phyloP scores from a whole-genome alignment of 2,888 invertebrate species.

The Baccha elongata region DNA sequence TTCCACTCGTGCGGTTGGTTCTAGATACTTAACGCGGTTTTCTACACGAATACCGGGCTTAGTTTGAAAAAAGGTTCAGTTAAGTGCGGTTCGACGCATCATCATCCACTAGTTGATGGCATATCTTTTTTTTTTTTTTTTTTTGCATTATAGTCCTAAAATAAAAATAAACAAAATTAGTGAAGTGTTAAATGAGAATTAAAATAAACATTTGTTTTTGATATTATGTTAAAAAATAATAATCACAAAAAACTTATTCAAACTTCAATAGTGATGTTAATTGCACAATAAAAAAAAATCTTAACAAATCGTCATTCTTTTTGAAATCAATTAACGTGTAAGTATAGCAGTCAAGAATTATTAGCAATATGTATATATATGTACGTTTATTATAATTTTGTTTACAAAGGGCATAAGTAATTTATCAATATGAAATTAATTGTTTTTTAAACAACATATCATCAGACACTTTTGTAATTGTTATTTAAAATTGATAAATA shows the following conservation, averaged over 20 bases:
- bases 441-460: constrained; percentile 17
- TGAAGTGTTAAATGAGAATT: constrained; percentile 54
- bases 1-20: constrained; percentile 38
- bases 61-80: constrained; percentile 59
- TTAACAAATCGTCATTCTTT: constrained; percentile 45
- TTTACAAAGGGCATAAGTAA: constrained; percentile 40
- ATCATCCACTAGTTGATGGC: constrained; percentile 11
- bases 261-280: constrained; percentile 48
- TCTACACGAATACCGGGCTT: constrained; percentile 50
- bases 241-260: constrained; percentile 14
- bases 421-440: constrained; percentile 17
- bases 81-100: constrained; percentile 69
- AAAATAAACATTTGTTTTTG: constrained; percentile 13
- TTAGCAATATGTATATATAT: too few species aligned
- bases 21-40: constrained; percentile 54
- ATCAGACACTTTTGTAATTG: neutral
- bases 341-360: constrained; percentile 61
- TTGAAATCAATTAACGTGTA: constrained; percentile 64
- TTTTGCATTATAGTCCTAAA: constrained; percentile 3
- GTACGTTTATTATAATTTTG: neutral
- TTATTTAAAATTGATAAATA: too few species aligned
- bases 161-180: constrained; percentile 24
- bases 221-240: constrained; percentile 2
- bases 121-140: constrained; percentile 5
- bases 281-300: constrained; percentile 46